Conservation (phyloP, 2,888 invertebrate genomes). For the Drosophila tripunctata region DNA sequence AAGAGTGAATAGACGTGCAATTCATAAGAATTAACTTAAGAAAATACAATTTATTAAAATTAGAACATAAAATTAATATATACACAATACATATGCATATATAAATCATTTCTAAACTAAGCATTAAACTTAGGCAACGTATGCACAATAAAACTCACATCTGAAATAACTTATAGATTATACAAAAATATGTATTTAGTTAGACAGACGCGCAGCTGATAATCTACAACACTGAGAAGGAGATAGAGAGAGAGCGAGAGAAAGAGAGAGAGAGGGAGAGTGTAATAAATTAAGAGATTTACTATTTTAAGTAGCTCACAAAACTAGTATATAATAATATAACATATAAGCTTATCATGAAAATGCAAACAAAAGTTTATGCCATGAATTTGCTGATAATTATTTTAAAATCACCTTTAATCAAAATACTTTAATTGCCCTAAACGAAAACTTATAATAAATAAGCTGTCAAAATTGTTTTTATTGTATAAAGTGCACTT, state of each 20-base stretch:
- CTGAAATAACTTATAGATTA: conserved; percentile 26
- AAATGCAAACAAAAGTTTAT: conserved; percentile 1
- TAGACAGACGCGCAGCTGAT: conserved; percentile 37
- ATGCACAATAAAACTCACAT: conserved; percentile 20
- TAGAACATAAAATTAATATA: conserved; percentile 16
- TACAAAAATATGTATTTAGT: conserved; percentile 31
- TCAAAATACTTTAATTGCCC: neutral
- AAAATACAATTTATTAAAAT: conserved; percentile 31
- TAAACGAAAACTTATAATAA: neutral
- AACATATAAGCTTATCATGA: neutral
- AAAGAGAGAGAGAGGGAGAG: neutral
- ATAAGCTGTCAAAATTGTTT: neutral
- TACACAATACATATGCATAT: conserved; percentile 5
- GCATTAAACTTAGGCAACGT: neutral
- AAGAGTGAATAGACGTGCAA: conserved; percentile 62
- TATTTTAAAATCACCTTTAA: neutral
- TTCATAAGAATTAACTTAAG: too few relatives aligned
- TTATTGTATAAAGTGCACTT: conserved; percentile 9
- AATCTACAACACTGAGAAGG: conserved; percentile 5
- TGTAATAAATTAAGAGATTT: neutral
- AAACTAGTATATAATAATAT: neutral
- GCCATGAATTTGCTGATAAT: neutral
- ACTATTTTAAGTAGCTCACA: neutral
- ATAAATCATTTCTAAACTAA: neutral
- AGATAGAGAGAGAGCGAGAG: neutral